Evolutionary conservation across 2,797 vertebrate genomes (phyloP), one percentile per base, ranked within the genome.

Genomic region (Meriones psammophilus): DNA sequence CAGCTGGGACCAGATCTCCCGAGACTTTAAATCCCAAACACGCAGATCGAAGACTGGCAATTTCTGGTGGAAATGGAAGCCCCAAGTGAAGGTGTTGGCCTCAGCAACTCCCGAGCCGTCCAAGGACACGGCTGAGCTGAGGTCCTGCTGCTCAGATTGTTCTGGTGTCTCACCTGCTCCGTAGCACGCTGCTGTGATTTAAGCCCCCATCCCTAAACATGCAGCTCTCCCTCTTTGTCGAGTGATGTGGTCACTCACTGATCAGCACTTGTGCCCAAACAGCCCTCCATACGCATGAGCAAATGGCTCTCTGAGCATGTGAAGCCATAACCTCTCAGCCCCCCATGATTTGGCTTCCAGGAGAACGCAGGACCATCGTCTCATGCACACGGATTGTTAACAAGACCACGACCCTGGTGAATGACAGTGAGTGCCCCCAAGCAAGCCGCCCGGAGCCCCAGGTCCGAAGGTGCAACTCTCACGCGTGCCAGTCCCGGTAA

Each of bases 401-500:
- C 98, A 99, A 99, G 98, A 99, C 98, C 79, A 99, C 99, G 98
- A 99, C 98, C 1, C 96, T 99, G 94, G 99, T 99, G 95, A 99
- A 99, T 4, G 98, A 99, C 83, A 99, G 99, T 87, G 98, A 98
- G 98, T 99, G 99, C 97, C 99, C 99, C 24, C 98, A 98, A 30
- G 98, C 99, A 87, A 99, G 99, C 96, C 98, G 98, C 30, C 99
- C 99, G 0, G 98, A 98, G 69, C 99, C 99, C 39, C 99, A 99
- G 98, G 98, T 99, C 93, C 99, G 99, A 88, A 98, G 90, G 86
- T 99, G 99, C 98, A 99, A 99, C 98, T 96, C 98, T n/a, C 99
- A 99, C 95, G 98, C 99, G 54, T 99, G 99, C 98, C 99, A 99
- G 97, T 99, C 99, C 98, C 98, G 99, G 99, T 99, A 98, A 99